Conservation (phyloP, 53 echinoderm and acorn worm species). For the Temnopleurus reevesii region DNA sequence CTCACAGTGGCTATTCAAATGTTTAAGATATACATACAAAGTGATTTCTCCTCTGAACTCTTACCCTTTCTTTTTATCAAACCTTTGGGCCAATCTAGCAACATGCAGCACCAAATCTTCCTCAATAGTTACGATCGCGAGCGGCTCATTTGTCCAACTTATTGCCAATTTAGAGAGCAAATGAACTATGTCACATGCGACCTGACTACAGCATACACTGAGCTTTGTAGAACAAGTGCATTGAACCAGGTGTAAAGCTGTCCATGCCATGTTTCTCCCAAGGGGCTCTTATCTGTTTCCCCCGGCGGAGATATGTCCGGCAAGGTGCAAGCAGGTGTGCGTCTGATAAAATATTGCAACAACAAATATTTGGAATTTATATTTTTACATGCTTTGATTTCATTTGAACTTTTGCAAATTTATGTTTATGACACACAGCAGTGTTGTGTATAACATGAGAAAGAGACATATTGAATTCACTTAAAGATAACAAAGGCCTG, state of each 20-base stretch:
- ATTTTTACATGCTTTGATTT: not conserved
- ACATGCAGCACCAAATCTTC: not conserved
- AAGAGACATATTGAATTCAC: not conserved
- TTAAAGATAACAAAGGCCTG: too few relatives aligned
- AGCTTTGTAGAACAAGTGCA: not conserved
- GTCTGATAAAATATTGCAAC: not conserved
- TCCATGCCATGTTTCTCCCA: not conserved
- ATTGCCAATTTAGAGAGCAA: constrained; percentile 24
- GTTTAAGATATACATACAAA: too few relatives aligned
- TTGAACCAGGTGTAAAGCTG: not conserved
- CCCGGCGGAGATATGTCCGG: not conserved
- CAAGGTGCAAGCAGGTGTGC: too few relatives aligned
- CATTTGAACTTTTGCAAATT: not conserved
- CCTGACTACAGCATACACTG: not conserved
- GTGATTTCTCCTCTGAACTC: not conserved
- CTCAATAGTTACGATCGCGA: not conserved
- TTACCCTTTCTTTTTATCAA: not conserved
- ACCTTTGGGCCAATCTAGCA: not conserved
- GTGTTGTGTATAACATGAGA: not conserved
- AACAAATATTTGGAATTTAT: not conserved
- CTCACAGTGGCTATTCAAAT: too few relatives aligned
- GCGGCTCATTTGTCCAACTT: constrained; percentile 13
- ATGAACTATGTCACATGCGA: not conserved
- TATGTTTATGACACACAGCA: too few relatives aligned
- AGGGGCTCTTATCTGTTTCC: not conserved